Conservation (phyloP, 2,797 vertebrate species). For the Falco concolor region DNA sequence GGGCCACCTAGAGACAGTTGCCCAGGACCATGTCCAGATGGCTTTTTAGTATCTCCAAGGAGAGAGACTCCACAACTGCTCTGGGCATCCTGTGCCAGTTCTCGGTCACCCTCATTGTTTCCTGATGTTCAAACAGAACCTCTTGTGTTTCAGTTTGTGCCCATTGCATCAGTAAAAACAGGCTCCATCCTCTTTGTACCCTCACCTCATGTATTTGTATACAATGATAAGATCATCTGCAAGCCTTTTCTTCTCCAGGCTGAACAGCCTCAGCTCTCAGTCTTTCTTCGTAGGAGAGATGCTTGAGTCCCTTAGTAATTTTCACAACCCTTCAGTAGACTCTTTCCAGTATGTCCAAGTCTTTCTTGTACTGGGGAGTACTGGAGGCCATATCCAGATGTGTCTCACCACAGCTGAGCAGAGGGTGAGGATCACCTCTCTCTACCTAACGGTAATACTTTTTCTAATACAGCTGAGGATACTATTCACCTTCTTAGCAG, state of each 20-base stretch:
- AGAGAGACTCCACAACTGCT: neutral
- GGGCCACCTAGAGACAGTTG: neutral
- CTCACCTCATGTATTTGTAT: neutral
- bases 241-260: neutral
- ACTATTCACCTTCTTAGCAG: neutral
- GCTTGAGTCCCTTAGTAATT: neutral
- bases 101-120: neutral
- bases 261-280: neutral
- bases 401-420: neutral
- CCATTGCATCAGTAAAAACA: neutral
- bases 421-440: neutral
- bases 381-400: neutral
- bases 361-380: neutral
- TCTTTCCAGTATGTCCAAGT: neutral
- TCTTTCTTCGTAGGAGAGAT: neutral
- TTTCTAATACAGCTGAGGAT: neutral
- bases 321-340: fast-evolving
- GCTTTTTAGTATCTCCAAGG: neutral
- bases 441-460: neutral
- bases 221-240: neutral
- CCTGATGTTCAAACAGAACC: neutral
- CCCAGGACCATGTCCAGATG: neutral
- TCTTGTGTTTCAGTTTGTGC: neutral
- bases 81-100: neutral
- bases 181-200: neutral